Evolutionary conservation across 2,888 invertebrate species (phyloP).

Genomic region (Tenthredo notha): DNA sequence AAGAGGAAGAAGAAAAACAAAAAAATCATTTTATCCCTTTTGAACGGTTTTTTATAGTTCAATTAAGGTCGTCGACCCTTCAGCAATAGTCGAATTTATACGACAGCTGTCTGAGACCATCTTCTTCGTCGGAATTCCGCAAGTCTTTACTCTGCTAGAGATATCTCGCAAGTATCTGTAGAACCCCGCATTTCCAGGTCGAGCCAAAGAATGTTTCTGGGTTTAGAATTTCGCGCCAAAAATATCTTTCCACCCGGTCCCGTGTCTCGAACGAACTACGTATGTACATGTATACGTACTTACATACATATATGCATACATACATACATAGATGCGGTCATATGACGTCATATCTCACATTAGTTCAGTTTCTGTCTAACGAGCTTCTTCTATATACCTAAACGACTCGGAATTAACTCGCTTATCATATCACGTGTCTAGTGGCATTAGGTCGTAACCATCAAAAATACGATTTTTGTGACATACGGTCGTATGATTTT

Average conservation of each 20-base stretch:
- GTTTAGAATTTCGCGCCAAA: slow-evolving; percentile 50
- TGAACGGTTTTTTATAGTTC: background rate
- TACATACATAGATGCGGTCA: background rate
- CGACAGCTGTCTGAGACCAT: background rate
- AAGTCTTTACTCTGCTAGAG: background rate
- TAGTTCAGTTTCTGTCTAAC: background rate
- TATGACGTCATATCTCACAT: background rate
- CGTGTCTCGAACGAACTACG: background rate
- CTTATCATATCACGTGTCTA: background rate
- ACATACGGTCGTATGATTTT: too few relatives aligned
- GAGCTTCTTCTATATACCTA: background rate
- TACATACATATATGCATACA: background rate
- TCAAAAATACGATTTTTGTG: too few relatives aligned
- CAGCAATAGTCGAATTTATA: background rate
- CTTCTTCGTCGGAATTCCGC: slow-evolving; percentile 32
- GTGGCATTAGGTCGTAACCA: too few relatives aligned
- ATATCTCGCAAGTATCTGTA: background rate
- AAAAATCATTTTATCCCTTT: background rate
- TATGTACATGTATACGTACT: too few relatives aligned
- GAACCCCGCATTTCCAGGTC: slow-evolving; percentile 15
- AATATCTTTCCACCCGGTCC: slow-evolving; percentile 10
- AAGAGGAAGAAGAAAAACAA: background rate
- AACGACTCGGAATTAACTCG: background rate
- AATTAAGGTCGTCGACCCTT: slow-evolving; percentile 18
- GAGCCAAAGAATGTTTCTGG: slow-evolving; percentile 46